Evolutionary conservation across 2,888 invertebrate species (phyloP).

Genomic region (Heliconius erato): DNA sequence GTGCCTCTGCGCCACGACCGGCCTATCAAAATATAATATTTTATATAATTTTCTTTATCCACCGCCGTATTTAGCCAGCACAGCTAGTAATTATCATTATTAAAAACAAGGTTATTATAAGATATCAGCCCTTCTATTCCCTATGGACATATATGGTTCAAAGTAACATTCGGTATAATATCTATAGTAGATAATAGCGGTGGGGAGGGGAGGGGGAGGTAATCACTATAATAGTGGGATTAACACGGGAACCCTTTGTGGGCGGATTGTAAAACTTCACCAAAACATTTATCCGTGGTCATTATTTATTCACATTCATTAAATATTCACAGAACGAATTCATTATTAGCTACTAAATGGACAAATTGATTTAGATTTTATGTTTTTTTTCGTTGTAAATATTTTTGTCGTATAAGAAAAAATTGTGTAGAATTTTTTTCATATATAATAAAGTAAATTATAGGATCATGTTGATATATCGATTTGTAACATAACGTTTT

Average conservation of each 20-base stretch:
- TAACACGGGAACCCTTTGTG: slow-evolving; percentile 83
- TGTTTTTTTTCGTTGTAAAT: slow-evolving; percentile 3
- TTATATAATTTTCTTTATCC: too few relatives aligned
- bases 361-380: slow-evolving; percentile 9
- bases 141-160: slow-evolving; percentile 38
- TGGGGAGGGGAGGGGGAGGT: slow-evolving; percentile 52
- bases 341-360: slow-evolving; percentile 51
- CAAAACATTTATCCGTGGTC: slow-evolving; percentile 75
- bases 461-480: neutral
- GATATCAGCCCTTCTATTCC: slow-evolving; percentile 52
- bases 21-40: too few relatives aligned
- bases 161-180: slow-evolving; percentile 77
- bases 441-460: neutral
- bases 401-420: neutral
- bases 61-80: too few relatives aligned
- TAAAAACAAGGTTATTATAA: slow-evolving; percentile 43
- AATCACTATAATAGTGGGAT: slow-evolving; percentile 81
- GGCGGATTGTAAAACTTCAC: slow-evolving; percentile 74
- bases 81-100: slow-evolving; percentile 7
- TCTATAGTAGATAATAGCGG: slow-evolving; percentile 58
- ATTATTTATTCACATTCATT: slow-evolving; percentile 71
- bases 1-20: too few relatives aligned
- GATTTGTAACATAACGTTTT: neutral
- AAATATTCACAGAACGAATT: slow-evolving; percentile 66
- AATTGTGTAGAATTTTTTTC: neutral